Evolutionary conservation across 2,888 invertebrate species (phyloP), one percentile per base, ranked within the genome.

Genomic region (Drosophila recens): DNA sequence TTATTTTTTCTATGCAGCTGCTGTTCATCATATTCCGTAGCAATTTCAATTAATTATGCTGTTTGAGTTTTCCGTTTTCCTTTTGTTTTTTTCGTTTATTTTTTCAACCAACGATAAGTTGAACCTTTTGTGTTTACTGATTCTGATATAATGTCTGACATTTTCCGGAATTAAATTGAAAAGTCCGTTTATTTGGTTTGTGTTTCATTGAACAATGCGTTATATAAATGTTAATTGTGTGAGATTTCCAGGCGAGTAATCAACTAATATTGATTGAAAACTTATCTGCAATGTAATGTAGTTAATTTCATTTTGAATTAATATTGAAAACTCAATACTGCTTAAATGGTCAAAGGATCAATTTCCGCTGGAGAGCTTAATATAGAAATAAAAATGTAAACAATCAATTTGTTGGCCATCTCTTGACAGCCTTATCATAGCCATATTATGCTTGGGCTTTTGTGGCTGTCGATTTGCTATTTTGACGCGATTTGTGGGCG

Each of bases 381-480:
- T 43, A 56, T 33, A 17, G 43, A 43, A 4, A 13, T 42, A 17
- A 27, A 23, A 17, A 17, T 11, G 51, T 27, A 38, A 61, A 70
- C 56, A 57, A 68, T 53, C 68, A 68, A 64, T 68, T 68, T 64
- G 57, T 52, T 48, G 61, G 20, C n/a, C 38, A 57, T 58, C 68
- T 58, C 61, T 61, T 64, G 53, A 74, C 61, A 61, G 48, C 15
- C 38, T 53, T 48, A 42, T 66, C 49, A 51, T 27, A 61, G 43
- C 23, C 59, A 62, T 61, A 30, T 51, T 23, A 34, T 10, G 38
- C 27, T 43, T 43, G 13, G 27, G 17, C 46, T 36, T 46, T 45
- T 57, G 57, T 15, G 34, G 8, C 49, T 49, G 49, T 59, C 49
- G 48, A 58, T 49, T 48, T 58, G 27, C 36, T 10, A 17, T 46